Evolutionary conservation across 2,113 vertebrate genomes (phyloP), one percentile per base, ranked within the genome.

Genomic region (Perca flavescens): DNA sequence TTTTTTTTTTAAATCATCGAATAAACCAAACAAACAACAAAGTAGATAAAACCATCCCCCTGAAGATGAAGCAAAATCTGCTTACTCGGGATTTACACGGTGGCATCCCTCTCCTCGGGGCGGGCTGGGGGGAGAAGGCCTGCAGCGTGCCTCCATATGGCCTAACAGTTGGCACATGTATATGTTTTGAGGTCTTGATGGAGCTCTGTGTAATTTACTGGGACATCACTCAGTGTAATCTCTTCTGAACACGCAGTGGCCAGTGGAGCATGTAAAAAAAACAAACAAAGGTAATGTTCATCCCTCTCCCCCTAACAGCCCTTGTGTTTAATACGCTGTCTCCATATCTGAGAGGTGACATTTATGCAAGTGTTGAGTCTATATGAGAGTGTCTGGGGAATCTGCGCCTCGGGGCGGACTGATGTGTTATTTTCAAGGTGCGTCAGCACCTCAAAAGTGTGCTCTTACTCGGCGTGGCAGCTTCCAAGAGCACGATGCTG

Each of bases 71-170:
- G 43, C 56, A 19, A 92, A 92, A 93, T 93, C 91, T 91, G 91
- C 92, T 94, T 91, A 92, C 78, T 89, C 74, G 83, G 82, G 86
- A 85, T 25, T 91, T 85, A 90, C 22, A 77, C 50, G 9, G 68
- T 68, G 66, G 79, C 70, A 68, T 86, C 86, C 79, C 87, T 83
- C 17, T 68, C 82, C 85, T 71, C 75, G 66, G 19, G 83, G 61
- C 79, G 80, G 82, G 77, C 65, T 82, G 36, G 67, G 66, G 75
- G 40, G 60, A 13, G 77, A 69, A 86, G 78, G 83, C 87, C 91
- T 64, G 84, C 82, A 79, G 90, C 88, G 88, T 79, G 66, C 15
- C 89, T 80, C 93, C 95, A 95, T 95, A 95, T 95, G 95, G 94
- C 86, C 80, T 66, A 84, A 87, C 93, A 93, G 91, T 93, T 95